Evolutionary conservation across 2,797 vertebrate species (phyloP).

Genomic region (Mus caroli): DNA sequence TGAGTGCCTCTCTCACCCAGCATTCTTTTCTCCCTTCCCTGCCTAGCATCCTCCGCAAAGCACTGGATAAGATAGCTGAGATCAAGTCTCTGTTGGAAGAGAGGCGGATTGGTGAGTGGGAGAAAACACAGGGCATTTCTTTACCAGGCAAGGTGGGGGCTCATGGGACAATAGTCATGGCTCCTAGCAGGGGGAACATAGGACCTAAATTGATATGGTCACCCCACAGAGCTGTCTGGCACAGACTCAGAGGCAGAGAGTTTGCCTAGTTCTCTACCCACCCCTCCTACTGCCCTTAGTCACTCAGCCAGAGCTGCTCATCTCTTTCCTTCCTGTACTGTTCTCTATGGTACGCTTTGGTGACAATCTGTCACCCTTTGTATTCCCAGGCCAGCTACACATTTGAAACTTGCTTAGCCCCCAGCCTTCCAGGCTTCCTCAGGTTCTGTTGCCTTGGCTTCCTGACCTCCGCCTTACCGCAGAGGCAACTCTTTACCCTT

Average conservation of each 20-base stretch:
- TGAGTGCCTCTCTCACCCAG: not conserved
- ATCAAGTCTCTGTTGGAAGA: conserved; percentile 96
- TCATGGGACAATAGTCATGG: no score
- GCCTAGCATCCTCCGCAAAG: conserved; percentile 93
- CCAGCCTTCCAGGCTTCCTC: not conserved
- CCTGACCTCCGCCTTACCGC: not conserved
- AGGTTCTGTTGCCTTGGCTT: not conserved
- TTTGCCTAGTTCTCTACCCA: not conserved
- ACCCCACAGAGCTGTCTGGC: fast-evolving
- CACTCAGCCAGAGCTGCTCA: not conserved
- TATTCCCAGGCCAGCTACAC: not conserved
- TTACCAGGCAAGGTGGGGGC: not conserved
- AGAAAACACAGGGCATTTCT: not conserved
- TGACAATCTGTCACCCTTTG: not conserved
- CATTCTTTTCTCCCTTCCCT: conserved; percentile 22
- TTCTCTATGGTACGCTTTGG: not conserved
- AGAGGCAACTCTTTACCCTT: fast-evolving
- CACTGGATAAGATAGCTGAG: conserved; percentile 95
- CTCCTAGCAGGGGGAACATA: not conserved
- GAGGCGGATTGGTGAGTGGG: conserved; percentile 93
- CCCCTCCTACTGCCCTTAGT: not conserved
- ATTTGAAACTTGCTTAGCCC: fast-evolving
- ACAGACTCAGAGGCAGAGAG: not conserved
- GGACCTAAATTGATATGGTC: not conserved
- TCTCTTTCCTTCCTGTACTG: not conserved